Percentiles rank a stretch among this genome's conserved stretches.
These are phyloP conservation scores for Colletes collaris DNA, from an alignment of 2,888 invertebrate genomes.

Conservation along the genomic window DNA sequence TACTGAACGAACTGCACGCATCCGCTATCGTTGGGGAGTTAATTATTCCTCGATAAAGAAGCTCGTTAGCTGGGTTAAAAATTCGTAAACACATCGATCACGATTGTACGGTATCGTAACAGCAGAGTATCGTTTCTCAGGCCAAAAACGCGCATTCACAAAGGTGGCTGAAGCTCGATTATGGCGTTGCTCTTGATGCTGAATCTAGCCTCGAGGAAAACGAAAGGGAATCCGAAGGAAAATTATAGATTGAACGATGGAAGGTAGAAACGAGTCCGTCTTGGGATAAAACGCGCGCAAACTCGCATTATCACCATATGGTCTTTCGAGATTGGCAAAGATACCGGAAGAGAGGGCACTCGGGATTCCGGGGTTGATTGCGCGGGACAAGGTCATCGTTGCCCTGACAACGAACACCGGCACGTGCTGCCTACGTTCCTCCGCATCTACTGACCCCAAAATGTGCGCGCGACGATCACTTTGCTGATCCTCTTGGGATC, in stretches of 20 bases:
- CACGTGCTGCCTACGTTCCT: constrained; percentile 76
- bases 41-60: no score
- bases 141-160: no score
- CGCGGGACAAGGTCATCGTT: constrained; percentile 82
- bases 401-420: constrained; percentile 79
- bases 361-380: constrained; percentile 62
- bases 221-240: neutral
- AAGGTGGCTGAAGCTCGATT: no score
- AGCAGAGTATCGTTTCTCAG: no score
- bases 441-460: constrained; percentile 61
- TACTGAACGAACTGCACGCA: no score
- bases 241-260: constrained; percentile 28
- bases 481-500: constrained; percentile 57
- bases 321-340: constrained; percentile 53
- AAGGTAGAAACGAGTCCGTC: constrained; percentile 2
- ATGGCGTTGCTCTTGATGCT: no score
- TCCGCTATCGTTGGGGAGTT: no score
- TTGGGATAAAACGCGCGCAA: constrained; percentile 74
- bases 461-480: constrained; percentile 50
- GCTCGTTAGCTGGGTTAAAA: no score
- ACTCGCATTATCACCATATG: constrained; percentile 72
- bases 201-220: neutral
- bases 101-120: no score
- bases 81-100: no score
- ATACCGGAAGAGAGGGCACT: constrained; percentile 62